These are phyloP conservation scores for Psophia crepitans DNA, from an alignment of 2,113 vertebrate genomes.

Conservation along the genomic window DNA sequence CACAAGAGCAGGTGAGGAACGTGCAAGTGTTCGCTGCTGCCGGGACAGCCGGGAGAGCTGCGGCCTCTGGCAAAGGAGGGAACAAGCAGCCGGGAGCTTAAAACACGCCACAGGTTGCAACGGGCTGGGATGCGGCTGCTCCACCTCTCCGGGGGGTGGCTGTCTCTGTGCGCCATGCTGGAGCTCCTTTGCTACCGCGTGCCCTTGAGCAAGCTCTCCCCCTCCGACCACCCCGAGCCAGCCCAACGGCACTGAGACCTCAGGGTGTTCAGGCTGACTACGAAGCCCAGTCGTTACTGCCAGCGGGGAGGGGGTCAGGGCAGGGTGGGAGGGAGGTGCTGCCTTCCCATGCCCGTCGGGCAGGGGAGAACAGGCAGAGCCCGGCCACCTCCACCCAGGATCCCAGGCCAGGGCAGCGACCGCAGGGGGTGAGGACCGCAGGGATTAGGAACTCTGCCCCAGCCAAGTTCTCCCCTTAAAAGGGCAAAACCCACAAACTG, in stretches of 20 bases:
- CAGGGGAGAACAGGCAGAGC: not conserved
- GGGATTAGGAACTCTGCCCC: not conserved
- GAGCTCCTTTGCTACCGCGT: accelerated
- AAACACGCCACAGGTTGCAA: not conserved
- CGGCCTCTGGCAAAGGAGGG: not conserved
- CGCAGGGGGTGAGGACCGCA: not conserved
- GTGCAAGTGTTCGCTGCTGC: not conserved
- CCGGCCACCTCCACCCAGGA: not conserved
- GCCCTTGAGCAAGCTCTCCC: not conserved
- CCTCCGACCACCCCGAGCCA: not conserved
- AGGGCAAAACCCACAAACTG: constrained; percentile 47
- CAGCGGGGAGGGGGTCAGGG: accelerated
- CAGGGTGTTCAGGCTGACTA: not conserved
- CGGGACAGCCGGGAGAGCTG: not conserved
- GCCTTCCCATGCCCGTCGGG: not conserved
- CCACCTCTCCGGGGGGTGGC: not conserved
- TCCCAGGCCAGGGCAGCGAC: not conserved
- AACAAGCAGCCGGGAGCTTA: not conserved
- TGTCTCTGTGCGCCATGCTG: not conserved
- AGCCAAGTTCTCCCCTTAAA: constrained; percentile 61
- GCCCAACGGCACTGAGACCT: not conserved
- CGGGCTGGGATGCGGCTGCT: not conserved
- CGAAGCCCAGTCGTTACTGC: not conserved
- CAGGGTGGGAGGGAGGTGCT: not conserved
- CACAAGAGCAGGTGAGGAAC: not conserved